A percentile compares a stretch with the other conserved stretches of the same genome.
Conservation (phyloP, 2,888 invertebrate genomes). For the Eilema griseolum region DNA sequence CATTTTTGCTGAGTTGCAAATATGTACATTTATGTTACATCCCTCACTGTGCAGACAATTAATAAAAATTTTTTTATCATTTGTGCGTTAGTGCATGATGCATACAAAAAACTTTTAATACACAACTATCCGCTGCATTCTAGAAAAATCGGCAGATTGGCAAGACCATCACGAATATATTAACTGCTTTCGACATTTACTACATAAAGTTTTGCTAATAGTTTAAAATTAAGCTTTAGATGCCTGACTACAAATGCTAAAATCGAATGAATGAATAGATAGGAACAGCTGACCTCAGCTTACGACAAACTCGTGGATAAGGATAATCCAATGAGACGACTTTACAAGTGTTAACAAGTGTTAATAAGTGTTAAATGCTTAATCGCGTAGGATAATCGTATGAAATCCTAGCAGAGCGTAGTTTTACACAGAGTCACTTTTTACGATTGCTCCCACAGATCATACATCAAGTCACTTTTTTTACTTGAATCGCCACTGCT, state of each 20-base stretch:
- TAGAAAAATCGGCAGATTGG: slow-evolving; percentile 50
- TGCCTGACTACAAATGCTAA: slow-evolving; percentile 18
- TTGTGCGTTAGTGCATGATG: slow-evolving; percentile 28
- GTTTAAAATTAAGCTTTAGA: slow-evolving; percentile 30
- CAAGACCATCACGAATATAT: slow-evolving; percentile 60
- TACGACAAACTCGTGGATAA: not conserved
- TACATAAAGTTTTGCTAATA: slow-evolving; percentile 21
- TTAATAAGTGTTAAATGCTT: not conserved
- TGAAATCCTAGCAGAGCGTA: not conserved
- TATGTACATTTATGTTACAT: not conserved
- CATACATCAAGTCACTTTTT: not conserved
- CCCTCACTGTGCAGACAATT: no score
- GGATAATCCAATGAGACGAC: not conserved
- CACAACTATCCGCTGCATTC: slow-evolving; percentile 33
- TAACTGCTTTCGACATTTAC: slow-evolving; percentile 24
- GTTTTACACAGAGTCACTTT: not conserved
- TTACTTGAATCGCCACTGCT: not conserved
- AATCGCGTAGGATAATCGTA: not conserved
- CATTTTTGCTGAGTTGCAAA: not conserved
- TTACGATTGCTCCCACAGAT: no score
- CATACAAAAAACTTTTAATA: slow-evolving; percentile 15
- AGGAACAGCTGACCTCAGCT: not conserved
- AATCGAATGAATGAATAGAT: not conserved
- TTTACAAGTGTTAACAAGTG: not conserved
- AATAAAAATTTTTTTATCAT: not conserved